Percentiles rank a stretch among this genome's conserved stretches.
Evolutionary conservation across 1,140 invertebrate genomes (phyloP).

Genomic region (Dolichoris vasculosae): DNA sequence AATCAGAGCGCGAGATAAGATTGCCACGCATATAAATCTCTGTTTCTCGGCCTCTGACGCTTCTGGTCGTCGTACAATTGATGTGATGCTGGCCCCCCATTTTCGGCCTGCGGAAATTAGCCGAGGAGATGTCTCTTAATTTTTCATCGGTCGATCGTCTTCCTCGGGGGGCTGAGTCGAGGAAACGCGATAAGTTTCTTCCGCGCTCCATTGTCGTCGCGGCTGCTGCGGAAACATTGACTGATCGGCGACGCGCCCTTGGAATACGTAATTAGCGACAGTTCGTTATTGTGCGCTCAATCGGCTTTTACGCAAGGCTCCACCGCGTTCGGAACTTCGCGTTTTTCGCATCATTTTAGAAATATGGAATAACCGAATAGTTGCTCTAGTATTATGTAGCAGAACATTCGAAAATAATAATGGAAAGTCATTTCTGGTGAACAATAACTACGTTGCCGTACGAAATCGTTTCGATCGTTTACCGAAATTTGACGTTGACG

Average conservation of each 20-base stretch:
- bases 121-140: conserved; percentile 60
- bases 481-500: conserved; percentile 7
- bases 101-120: conserved; percentile 47
- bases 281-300: not conserved
- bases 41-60: not conserved
- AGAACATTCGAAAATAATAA: not conserved
- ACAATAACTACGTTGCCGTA: not conserved
- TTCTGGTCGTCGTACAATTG: conserved; percentile 28
- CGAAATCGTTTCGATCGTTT: conserved; percentile 1
- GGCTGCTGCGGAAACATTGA: conserved; percentile 74
- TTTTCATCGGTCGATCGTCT: conserved; percentile 66
- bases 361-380: not conserved
- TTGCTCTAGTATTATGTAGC: not conserved
- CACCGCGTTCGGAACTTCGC: too few species aligned
- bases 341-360: not conserved
- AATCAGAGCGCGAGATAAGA: conserved; percentile 32
- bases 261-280: conserved; percentile 74
- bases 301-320: not conserved
- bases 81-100: conserved; percentile 21
- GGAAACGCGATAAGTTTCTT: conserved; percentile 71
- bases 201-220: conserved; percentile 67
- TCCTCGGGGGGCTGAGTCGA: not conserved
- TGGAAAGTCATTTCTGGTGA: not conserved
- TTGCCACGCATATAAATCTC: conserved; percentile 14
- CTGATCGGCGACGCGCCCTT: conserved; percentile 73